Base-by-base conservation (phyloP, 2,888 invertebrate genomes). In the Bombyx huttoni region DNA sequence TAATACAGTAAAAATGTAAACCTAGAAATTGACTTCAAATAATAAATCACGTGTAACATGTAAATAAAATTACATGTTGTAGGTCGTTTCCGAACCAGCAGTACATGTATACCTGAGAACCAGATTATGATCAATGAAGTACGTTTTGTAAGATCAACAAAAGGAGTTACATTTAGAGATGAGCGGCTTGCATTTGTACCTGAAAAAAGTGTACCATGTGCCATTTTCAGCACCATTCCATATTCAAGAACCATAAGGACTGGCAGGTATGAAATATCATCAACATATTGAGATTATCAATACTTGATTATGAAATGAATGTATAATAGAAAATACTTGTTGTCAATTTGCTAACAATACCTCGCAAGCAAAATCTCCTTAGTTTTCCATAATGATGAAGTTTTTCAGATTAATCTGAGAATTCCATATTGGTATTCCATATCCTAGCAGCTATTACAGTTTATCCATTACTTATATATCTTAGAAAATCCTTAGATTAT, bases 141-240 rank as follows among this genome's bases (percentile, higher is more conserved):
- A 24, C 90, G 91, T 59, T 65, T 92, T 56, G 74, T 93, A 54
- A 89, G 90, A 57, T 89, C 91, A 13, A 84, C 89, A 34, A 92
- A 91, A 78, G 91, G 91, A 57, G 92, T 92, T 57, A 91, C 91
- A 62, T 94, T 94, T 67, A 92, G 90, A 70, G 94, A 95, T 77
- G 95, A 96, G 71, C 91, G 97, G 67, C 89, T 97, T 58, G 93
- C 96, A 53, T 90, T 98, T 80, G 92, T 95, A 46, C 93, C 96
- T 51, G 88, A 92, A 7, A 92, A 92, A 64, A 93, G 93, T 65
- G 92, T 93, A 53, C 97, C 98, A 45, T 94, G 97, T 83, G 90
- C 94, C 62, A 90, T 98, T 56, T 97, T 94, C 77, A 97, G 97
- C 46, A 92, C 95, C 52, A 91, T 98, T 71, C 96, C 97, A 45